phyloP scores from a whole-genome alignment of 2,888 invertebrate species.

The Agrotis ipsilon region DNA sequence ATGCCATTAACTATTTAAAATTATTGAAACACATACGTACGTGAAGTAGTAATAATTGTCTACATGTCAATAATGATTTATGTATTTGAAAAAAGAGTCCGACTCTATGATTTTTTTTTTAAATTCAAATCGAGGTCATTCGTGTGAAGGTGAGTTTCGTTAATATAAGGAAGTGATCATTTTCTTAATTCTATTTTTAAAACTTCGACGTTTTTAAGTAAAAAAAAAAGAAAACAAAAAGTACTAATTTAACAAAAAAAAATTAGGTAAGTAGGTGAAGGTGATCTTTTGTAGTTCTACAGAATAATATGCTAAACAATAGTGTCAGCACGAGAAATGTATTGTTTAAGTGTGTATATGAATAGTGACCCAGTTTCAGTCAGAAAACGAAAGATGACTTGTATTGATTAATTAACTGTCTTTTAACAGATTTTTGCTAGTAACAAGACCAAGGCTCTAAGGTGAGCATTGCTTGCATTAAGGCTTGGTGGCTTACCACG shows the following conservation, averaged over 20 bases:
- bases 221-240: background rate
- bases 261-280: constrained; percentile 17
- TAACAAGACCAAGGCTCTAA: too few relatives aligned
- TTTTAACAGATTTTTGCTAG: background rate
- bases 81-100: background rate
- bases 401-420: background rate
- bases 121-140: constrained; percentile 20
- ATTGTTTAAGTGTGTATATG: background rate
- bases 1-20: constrained; percentile 46
- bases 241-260: constrained; percentile 16
- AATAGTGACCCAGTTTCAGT: constrained; percentile 2
- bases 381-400: constrained; percentile 11
- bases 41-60: constrained; percentile 5
- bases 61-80: constrained; percentile 8
- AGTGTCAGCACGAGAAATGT: constrained; percentile 1
- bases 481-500: too few relatives aligned
- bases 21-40: constrained; percentile 36
- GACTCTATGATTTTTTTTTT: constrained; percentile 5
- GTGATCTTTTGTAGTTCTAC: constrained; percentile 18
- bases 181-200: constrained; percentile 7
- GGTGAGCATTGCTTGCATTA: too few relatives aligned
- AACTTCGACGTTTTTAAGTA: constrained; percentile 1
- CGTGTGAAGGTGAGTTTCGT: constrained; percentile 28
- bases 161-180: constrained; percentile 18
- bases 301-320: constrained; percentile 1